Evolutionary conservation across 1,140 invertebrate genomes (phyloP).

Genomic region (Neotoxoptera formosana): DNA sequence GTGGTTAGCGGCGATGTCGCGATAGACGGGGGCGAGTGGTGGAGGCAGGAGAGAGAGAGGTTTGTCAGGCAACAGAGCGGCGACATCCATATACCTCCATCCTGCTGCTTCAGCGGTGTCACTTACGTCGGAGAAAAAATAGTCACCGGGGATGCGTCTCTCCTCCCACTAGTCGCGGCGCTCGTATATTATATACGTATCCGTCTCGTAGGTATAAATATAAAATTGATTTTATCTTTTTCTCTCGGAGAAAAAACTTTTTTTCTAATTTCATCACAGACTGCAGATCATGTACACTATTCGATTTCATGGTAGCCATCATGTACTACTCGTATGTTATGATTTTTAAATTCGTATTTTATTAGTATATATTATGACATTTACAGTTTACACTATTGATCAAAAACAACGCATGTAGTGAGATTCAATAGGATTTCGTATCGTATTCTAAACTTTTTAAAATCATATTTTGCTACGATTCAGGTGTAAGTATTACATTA

Average conservation of each 20-base stretch:
- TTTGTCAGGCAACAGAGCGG: neutral
- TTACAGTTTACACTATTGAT: neutral
- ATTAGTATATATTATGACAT: neutral
- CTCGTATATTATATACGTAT: too few species aligned
- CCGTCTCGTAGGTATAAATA: slow-evolving; percentile 34
- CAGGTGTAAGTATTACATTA: neutral
- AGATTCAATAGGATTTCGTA: neutral
- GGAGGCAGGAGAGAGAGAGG: neutral
- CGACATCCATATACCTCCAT: slow-evolving; percentile 20
- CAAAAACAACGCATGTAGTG: neutral
- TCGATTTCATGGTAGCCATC: too few species aligned
- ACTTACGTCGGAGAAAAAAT: neutral
- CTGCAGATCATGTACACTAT: neutral
- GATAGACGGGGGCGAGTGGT: neutral
- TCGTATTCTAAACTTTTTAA: neutral
- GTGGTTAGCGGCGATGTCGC: slow-evolving; percentile 23
- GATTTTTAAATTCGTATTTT: neutral
- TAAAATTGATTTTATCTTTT: slow-evolving; percentile 47
- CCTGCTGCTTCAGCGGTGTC: slow-evolving; percentile 20
- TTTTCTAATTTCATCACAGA: neutral
- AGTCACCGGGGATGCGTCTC: neutral
- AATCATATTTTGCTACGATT: neutral
- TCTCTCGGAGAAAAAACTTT: neutral
- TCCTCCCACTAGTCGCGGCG: neutral
- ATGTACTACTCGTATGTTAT: neutral